phyloP scores from a whole-genome alignment of 2,113 vertebrate genomes.

The Chelonoidis abingdonii region DNA sequence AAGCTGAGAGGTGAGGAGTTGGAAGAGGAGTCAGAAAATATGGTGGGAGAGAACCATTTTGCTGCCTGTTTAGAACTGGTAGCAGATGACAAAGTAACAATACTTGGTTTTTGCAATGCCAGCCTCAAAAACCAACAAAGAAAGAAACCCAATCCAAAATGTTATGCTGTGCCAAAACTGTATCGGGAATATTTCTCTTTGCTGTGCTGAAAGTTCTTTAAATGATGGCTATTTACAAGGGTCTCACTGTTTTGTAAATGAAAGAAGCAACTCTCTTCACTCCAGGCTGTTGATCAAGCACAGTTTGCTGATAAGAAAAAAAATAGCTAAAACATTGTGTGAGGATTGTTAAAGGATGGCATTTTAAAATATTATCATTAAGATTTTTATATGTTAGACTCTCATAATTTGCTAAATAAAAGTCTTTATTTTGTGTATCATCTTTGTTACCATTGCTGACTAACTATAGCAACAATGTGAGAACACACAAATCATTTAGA shows the following conservation, averaged over 20 bases:
- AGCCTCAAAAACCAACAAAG: background rate
- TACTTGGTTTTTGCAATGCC: background rate
- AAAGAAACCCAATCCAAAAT: background rate
- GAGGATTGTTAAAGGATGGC: background rate
- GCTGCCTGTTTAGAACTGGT: background rate
- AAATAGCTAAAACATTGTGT: background rate
- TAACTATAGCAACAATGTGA: background rate
- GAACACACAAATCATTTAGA: background rate
- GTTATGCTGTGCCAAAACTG: background rate
- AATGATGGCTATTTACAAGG: background rate
- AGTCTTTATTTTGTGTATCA: too few relatives aligned
- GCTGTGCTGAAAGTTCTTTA: background rate
- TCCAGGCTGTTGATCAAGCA: background rate
- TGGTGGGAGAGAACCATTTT: background rate
- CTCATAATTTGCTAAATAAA: too few relatives aligned
- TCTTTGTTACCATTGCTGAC: too few relatives aligned
- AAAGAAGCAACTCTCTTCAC: background rate
- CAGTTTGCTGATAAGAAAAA: background rate
- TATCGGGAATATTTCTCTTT: background rate
- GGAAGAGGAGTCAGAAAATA: background rate
- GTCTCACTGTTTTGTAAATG: background rate
- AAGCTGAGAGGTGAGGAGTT: background rate
- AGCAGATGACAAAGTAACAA: background rate
- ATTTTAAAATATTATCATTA: too few relatives aligned
- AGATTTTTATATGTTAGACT: too few relatives aligned